Evolutionary conservation across 2,113 vertebrate genomes (phyloP), one percentile per base, ranked within the genome.

Genomic region (Gadus chalcogrammus): DNA sequence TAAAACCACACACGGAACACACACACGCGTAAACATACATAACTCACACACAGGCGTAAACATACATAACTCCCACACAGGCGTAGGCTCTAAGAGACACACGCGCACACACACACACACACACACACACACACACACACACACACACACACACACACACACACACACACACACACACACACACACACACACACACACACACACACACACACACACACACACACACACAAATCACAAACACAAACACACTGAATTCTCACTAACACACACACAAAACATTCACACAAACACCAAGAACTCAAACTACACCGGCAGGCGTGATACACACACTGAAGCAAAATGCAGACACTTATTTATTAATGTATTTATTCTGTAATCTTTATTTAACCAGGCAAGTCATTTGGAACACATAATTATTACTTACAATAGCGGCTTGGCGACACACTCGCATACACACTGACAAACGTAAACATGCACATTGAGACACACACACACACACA

Each of bases 131-230:
- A 65, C 35, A 48, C 63, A 42, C 12, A 56, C n/a, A 12, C 13
- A 56, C 13, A 3, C 55, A 56, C 15, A 56, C 55, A 56, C n/a
- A 31, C 24, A 53, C 52, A 56, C 18, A 55, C 52, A 56, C 48
- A 53, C 42, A 52, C 20, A 15, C 52, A 42, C 9, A 7, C 22
- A 3, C 5, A 67, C 17, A 53, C 65, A 22, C 42, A n/a, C 55
- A 56, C 15, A 56, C 55, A 56, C 55, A 56, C 55, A 56, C 55
- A 56, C 20, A 24, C 18, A 55, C 65, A 52, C 64, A 24, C 64
- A 65, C 35, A 16, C 64, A 52, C 3, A 64, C 62, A 20, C 17
- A 65, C 63, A 15, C 63, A 65, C 63, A 42, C 63, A 48, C 13
- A n/a, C 1, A 24, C 28, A 42, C 28, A 65, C 8, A 56, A 13